Conservation (phyloP, 2,113 vertebrate genomes). For the Paratilapia polleni region DNA sequence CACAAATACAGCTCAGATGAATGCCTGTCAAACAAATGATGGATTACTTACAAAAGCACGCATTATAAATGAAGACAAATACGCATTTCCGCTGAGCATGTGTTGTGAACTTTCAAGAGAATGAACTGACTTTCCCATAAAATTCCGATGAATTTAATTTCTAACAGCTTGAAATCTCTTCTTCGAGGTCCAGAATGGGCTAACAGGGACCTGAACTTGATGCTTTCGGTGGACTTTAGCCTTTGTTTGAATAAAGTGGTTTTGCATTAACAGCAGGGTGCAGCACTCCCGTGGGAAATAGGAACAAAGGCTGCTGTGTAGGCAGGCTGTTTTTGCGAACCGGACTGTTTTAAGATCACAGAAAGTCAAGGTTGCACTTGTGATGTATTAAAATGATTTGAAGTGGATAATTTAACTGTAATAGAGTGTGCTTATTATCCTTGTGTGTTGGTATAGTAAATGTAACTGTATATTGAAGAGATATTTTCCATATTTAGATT, state of each 20-base stretch:
- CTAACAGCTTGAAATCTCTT: constrained; percentile 32
- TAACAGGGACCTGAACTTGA: constrained; percentile 15
- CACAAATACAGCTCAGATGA: constrained; percentile 39
- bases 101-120: constrained; percentile 36
- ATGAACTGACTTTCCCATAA: constrained; percentile 14
- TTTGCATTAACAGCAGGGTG: constrained; percentile 54
- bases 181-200: not conserved
- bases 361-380: not conserved
- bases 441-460: not conserved
- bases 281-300: constrained; percentile 29
- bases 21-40: constrained; percentile 35
- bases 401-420: not conserved
- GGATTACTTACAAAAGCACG: constrained; percentile 35
- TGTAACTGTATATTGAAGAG: not conserved
- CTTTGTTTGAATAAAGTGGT: constrained; percentile 54
- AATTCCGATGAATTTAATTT: constrained; percentile 25
- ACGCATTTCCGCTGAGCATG: constrained; percentile 40
- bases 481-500: too few species aligned
- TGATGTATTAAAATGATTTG: not conserved
- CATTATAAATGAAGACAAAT: constrained; percentile 59
- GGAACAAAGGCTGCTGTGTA: constrained; percentile 58
- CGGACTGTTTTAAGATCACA: constrained; percentile 14
- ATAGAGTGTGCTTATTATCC: not conserved
- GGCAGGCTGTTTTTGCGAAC: constrained; percentile 31
- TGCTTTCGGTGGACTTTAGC: constrained; percentile 21